Percentiles rank a stretch among this genome's conserved stretches.
Conservation (phyloP, 2,797 vertebrate species). For the Acrocephalus scirpaceus region DNA sequence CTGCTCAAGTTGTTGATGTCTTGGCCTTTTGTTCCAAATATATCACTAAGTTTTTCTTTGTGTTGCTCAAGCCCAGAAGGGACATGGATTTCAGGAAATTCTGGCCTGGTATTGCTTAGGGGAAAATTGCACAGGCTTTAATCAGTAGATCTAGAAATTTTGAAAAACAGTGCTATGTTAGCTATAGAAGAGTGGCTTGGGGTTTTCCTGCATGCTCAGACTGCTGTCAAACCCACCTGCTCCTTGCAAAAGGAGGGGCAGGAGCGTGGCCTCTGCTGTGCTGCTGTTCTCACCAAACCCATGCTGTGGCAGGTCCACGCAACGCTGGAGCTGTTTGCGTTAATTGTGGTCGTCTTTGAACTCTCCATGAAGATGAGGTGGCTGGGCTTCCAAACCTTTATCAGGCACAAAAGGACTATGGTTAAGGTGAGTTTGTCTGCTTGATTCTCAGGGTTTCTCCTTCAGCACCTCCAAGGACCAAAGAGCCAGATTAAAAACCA, state of each 20-base stretch:
- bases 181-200: neutral
- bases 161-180: neutral
- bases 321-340: conserved; percentile 91
- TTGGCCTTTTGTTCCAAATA: neutral
- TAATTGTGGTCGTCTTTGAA: conserved; percentile 93
- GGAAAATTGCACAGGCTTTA: neutral
- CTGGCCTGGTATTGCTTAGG: neutral
- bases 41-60: neutral
- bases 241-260: neutral
- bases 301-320: conserved; percentile 86
- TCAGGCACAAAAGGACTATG: conserved; percentile 96
- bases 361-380: conserved; percentile 96
- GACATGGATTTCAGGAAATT: neutral
- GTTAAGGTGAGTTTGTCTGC: conserved; percentile 83
- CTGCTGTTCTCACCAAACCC: neutral
- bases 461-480: neutral
- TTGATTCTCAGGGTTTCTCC: neutral
- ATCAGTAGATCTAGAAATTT: neutral
- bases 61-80: neutral
- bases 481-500: neutral
- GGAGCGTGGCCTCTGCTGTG: neutral
- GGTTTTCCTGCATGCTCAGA: neutral
- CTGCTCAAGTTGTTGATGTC: neutral
- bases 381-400: conserved; percentile 93
- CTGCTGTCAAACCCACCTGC: neutral